Evolutionary conservation across 2,888 invertebrate species (phyloP).

Genomic region (Drosophila mimica): DNA sequence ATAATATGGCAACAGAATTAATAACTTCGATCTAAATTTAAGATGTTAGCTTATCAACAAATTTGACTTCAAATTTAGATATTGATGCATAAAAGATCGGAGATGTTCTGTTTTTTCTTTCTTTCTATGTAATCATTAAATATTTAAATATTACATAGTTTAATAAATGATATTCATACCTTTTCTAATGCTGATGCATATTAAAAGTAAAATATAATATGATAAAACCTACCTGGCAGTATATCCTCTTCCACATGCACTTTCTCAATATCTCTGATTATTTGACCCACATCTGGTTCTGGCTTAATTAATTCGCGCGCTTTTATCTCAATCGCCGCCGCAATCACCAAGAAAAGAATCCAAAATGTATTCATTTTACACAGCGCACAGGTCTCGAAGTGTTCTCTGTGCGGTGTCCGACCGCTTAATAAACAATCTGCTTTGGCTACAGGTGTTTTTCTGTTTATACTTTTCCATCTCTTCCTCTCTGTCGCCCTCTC

Average conservation of each 20-base stretch:
- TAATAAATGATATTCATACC: background rate
- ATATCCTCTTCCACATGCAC: slow-evolving; percentile 40
- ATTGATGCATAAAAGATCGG: background rate
- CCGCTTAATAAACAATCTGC: slow-evolving; percentile 38
- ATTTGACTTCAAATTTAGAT: no score
- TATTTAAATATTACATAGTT: background rate
- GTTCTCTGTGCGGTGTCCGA: slow-evolving; percentile 24
- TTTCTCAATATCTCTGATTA: slow-evolving; percentile 56
- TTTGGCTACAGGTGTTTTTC: slow-evolving; percentile 50
- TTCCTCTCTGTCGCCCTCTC: slow-evolving; percentile 3
- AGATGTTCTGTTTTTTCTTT: background rate
- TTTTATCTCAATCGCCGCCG: slow-evolving; percentile 35
- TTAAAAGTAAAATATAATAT: background rate
- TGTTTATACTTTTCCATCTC: slow-evolving; percentile 20
- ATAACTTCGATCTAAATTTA: background rate
- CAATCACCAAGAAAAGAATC: slow-evolving; percentile 24
- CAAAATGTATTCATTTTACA: slow-evolving; percentile 6
- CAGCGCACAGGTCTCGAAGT: slow-evolving; percentile 1
- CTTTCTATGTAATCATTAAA: background rate
- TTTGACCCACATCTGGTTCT: slow-evolving; percentile 64
- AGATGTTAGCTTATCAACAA: background rate
- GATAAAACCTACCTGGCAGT: slow-evolving; percentile 41
- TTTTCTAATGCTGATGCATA: background rate
- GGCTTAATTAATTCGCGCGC: slow-evolving; percentile 63
- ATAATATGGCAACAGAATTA: background rate